These are phyloP conservation scores for Lepidonotus clava DNA, from an alignment of 2,888 invertebrate genomes.

Conservation along the genomic window DNA sequence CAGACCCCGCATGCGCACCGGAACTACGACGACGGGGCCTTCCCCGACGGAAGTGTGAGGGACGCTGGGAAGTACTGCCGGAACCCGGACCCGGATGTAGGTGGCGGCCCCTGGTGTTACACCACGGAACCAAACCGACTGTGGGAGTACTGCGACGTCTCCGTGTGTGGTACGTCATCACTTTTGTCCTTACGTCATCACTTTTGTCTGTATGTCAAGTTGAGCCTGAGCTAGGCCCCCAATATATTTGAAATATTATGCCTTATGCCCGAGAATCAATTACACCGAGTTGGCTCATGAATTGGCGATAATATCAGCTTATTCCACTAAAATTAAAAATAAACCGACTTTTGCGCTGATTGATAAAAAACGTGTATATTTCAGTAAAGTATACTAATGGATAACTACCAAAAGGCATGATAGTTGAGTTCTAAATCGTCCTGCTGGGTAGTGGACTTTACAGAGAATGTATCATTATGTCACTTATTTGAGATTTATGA, in stretches of 20 bases:
- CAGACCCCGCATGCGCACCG: constrained; percentile 51
- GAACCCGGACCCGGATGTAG: neutral
- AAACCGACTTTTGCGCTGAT: too few relatives aligned
- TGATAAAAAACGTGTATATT: too few relatives aligned
- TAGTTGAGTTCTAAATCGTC: too few relatives aligned
- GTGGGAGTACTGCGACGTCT: constrained; percentile 55
- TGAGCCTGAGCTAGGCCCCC: too few relatives aligned
- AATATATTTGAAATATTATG: neutral
- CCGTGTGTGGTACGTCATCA: constrained; percentile 51
- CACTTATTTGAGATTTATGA: too few relatives aligned
- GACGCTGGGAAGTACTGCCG: constrained; percentile 49
- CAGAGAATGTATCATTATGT: too few relatives aligned
- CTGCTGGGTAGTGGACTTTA: too few relatives aligned
- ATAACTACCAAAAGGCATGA: too few relatives aligned
- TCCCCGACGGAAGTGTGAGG: constrained; percentile 20
- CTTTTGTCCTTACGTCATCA: neutral
- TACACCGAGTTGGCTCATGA: too few relatives aligned
- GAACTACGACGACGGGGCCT: neutral
- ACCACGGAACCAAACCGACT: constrained; percentile 16
- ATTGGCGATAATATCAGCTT: too few relatives aligned
- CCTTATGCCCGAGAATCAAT: neutral
- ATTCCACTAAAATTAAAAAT: too few relatives aligned
- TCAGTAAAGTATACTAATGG: too few relatives aligned
- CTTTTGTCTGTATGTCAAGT: neutral
- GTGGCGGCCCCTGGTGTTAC: constrained; percentile 51